These are phyloP conservation scores for Octopus sinensis DNA, from an alignment of 1,140 invertebrate genomes.

Conservation along the genomic window DNA sequence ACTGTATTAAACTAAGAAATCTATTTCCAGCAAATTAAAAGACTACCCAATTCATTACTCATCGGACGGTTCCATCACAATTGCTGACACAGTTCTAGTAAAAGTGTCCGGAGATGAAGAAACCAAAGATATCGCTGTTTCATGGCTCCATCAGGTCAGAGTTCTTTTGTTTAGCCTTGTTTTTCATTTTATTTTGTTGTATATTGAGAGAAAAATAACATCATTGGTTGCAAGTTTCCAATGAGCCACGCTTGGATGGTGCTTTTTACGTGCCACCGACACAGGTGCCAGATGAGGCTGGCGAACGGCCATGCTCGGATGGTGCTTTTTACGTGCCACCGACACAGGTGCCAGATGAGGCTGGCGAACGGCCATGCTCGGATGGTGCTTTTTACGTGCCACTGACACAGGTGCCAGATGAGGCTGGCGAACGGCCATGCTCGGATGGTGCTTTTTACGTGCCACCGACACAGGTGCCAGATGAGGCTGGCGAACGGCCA, in stretches of 20 bases:
- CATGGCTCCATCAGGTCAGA: constrained; percentile 84
- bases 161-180: not conserved
- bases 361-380: too few relatives aligned
- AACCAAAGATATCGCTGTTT: constrained; percentile 86
- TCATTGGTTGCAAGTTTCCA: not conserved
- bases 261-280: too few relatives aligned
- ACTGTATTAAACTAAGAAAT: not conserved
- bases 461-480: too few relatives aligned
- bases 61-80: constrained; percentile 77
- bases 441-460: too few relatives aligned
- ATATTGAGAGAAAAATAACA: not conserved
- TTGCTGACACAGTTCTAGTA: constrained; percentile 80
- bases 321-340: too few relatives aligned
- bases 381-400: too few relatives aligned
- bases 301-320: too few relatives aligned
- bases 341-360: too few relatives aligned
- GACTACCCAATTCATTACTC: constrained; percentile 73
- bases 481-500: too few relatives aligned
- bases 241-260: not conserved
- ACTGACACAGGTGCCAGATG: too few relatives aligned
- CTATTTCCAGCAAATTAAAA: constrained; percentile 60
- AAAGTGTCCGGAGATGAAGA: constrained; percentile 75
- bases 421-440: too few relatives aligned
- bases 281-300: too few relatives aligned
- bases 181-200: not conserved